Evolutionary conservation across 2,113 vertebrate species (phyloP).

Genomic region (Lepisosteus osseus): DNA sequence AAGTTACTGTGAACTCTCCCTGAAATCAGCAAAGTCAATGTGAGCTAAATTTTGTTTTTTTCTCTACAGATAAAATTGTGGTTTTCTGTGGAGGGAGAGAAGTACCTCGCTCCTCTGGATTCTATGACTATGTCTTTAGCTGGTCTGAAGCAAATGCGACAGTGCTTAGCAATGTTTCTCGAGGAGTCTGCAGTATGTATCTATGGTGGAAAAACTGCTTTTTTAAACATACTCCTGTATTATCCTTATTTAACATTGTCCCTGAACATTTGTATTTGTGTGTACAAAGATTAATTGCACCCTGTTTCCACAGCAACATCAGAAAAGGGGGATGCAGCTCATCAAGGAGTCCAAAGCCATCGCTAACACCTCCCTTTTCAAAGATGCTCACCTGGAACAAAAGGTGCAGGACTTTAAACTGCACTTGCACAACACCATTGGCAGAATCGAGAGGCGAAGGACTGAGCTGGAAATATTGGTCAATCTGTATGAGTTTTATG

Average conservation of each 20-base stretch:
- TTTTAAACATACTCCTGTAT: not conserved
- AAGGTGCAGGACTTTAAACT: slow-evolving; percentile 48
- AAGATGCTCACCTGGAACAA: slow-evolving; percentile 15
- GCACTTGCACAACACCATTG: slow-evolving; percentile 50
- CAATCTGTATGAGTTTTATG: slow-evolving; percentile 67
- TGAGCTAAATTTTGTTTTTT: not conserved
- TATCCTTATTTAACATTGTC: too few relatives aligned
- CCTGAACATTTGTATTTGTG: too few relatives aligned
- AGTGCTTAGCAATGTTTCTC: slow-evolving; percentile 51
- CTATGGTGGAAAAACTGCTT: too few relatives aligned
- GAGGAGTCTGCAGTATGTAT: slow-evolving; percentile 57
- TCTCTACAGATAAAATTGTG: slow-evolving; percentile 61
- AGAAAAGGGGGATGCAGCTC: slow-evolving; percentile 54
- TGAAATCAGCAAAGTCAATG: too few relatives aligned
- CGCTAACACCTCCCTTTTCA: slow-evolving; percentile 36
- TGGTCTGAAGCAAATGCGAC: slow-evolving; percentile 51
- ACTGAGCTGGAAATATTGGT: slow-evolving; percentile 57
- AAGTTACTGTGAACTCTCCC: too few relatives aligned
- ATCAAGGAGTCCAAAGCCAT: slow-evolving; percentile 53
- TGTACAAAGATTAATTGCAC: too few relatives aligned
- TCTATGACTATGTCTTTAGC: slow-evolving; percentile 45
- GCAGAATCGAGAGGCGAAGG: slow-evolving; percentile 53
- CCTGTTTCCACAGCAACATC: slow-evolving; percentile 53
- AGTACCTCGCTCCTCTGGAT: slow-evolving; percentile 53
- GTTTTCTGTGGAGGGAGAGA: slow-evolving; percentile 64